Percentiles rank a stretch among this genome's conserved stretches.
These are phyloP conservation scores for Thripadectes ignobilis DNA, from an alignment of 2,797 vertebrate genomes.

Conservation along the genomic window DNA sequence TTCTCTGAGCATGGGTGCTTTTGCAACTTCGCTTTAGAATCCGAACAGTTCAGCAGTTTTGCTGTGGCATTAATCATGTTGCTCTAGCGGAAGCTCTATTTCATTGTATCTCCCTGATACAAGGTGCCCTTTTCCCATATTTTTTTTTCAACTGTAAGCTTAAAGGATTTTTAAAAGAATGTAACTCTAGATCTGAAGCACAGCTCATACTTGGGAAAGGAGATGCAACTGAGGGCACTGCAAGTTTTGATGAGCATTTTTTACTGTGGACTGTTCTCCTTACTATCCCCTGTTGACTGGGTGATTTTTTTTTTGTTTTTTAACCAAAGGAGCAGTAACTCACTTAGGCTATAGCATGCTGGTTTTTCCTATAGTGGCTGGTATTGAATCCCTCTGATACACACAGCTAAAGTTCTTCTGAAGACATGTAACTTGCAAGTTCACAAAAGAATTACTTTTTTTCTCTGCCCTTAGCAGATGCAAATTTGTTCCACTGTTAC, in stretches of 20 bases:
- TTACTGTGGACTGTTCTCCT: neutral
- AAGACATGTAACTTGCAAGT: neutral
- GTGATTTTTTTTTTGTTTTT: neutral
- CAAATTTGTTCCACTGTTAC: neutral
- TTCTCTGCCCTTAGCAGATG: neutral
- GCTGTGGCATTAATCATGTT: neutral
- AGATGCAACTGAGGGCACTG: neutral
- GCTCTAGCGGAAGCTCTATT: neutral
- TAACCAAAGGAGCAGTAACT: neutral
- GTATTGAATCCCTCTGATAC: neutral
- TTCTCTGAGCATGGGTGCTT: neutral
- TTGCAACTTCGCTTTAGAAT: neutral
- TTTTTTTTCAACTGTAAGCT: neutral
- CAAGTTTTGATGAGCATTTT: neutral
- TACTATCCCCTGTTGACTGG: neutral
- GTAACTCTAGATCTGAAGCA: neutral
- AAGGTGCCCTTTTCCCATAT: accelerated
- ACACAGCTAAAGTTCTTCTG: neutral
- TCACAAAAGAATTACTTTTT: neutral
- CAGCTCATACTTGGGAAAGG: neutral
- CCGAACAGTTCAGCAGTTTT: neutral
- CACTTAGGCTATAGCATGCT: neutral
- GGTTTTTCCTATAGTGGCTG: neutral
- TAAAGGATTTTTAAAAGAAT: neutral
- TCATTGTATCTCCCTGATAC: neutral